Base-by-base conservation (phyloP, 1,140 invertebrate genomes). In the Euschistus heros region DNA sequence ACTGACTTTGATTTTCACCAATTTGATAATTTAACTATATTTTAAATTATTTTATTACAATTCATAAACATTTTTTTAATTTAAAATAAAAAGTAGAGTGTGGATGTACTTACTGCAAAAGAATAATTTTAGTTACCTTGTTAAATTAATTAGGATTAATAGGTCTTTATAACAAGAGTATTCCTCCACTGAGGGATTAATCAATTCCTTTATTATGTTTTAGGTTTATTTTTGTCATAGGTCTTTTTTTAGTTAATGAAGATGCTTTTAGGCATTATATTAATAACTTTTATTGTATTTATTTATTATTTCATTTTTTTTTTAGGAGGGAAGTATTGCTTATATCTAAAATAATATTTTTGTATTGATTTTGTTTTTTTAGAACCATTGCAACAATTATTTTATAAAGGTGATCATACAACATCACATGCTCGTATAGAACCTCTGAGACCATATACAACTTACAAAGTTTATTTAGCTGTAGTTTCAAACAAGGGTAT, bases 401-500 rank as follows among this genome's bases (percentile, higher is more conserved):
- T 79, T 14, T 79, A 84, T 42, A 76, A 76, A 42, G 76, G 73
- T 0, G 74, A 76, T 65, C 69, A 74, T 3, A 68, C 69, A 6
- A 75, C 73, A 10, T 76, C 74, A 33, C 73, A 74, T 54, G 78
- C 74, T 4, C 69, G 72, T 15, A 73, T 80, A 0, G 68, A 70
- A 2, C 74, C 76, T 37, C 74, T 94, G 37, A 80, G 81, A 64
- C 89, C 91, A 5, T 92, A 84, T 71, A 89, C 86, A 7, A 84
- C 84, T 0, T 94, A 94, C 72, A 84, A 80, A 71, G 76, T 94
- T 8, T 80, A 80, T 5, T 80, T 93, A 24, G 76, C 86, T 15
- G 83, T 91, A 60, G 80, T 85, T 62, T 92, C 88, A 2, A 83
- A 80, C 67, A 81, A 82, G 70, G 88, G 86, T 0, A 79, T 86